Evolutionary conservation across 2,113 vertebrate species (phyloP), one percentile per base, ranked within the genome.

Genomic region (Dipodomys ordii): DNA sequence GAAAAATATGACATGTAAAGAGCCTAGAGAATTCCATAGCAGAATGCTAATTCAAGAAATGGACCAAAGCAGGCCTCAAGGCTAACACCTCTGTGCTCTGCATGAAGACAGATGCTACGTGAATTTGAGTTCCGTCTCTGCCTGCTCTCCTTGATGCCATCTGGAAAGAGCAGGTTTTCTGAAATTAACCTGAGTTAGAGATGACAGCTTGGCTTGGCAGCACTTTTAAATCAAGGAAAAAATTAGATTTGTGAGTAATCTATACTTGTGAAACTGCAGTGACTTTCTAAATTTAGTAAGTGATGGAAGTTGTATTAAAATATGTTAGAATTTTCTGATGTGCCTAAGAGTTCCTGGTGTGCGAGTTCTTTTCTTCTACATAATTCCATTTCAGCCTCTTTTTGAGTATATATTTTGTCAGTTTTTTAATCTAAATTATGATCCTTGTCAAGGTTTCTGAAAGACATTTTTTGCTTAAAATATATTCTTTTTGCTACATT

Each of bases 241-340:
- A 91, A 78, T 12, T 78, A 18, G 79, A 81, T 81, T 93, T 90
- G 35, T 93, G 91, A 96, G 88, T 88, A 95, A 86, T 96, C 74
- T 64, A 60, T 95, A 69, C 77, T 95, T 96, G 87, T 78, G 76
- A 94, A 88, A 87, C 83, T 90, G 69, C 20, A 92, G 65, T 86
- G 49, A 60, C 89, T 94, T 94, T 96, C 83, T 95, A 95, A 94
- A 89, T 89, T 96, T 94, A 92, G 91, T 69, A 65, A 72, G 65
- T 71, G 83, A 69, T 87, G 89, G n/a, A 64, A 94, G 89, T 95
- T 73, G n/a, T 94, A 89, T 82, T 94, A 39, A 92, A 95, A 94
- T 88, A 87, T 25, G 44, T 92, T 77, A 92, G 80, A 92, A 87
- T 92, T 94, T 94, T 95, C 82, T 44, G 67, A 89, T 76, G 79